phyloP scores from a whole-genome alignment of 2,113 vertebrate species.

The Guaruba guarouba region DNA sequence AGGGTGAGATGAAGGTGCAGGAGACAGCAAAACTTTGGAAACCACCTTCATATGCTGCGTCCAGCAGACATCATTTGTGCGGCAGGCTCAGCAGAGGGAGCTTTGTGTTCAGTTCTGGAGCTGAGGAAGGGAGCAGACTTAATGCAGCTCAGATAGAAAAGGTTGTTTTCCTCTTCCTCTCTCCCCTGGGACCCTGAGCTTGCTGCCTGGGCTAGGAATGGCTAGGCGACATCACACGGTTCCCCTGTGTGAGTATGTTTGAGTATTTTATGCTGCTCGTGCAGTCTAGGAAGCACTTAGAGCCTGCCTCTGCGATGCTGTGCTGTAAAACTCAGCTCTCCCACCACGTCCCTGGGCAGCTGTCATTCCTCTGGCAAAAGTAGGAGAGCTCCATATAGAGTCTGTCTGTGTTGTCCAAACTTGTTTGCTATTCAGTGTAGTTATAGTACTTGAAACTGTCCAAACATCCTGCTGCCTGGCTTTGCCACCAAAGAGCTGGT shows the following conservation, averaged over 20 bases:
- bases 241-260: neutral
- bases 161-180: neutral
- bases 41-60: fast-evolving
- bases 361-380: neutral
- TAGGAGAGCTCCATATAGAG: neutral
- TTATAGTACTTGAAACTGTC: neutral
- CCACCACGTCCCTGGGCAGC: neutral
- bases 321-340: neutral
- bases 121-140: neutral
- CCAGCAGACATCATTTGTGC: neutral
- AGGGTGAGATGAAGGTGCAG: neutral
- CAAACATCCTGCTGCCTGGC: neutral
- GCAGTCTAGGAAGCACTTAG: neutral
- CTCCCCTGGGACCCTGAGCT: neutral
- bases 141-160: neutral
- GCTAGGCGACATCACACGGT: fast-evolving
- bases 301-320: neutral
- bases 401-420: neutral
- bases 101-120: neutral
- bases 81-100: slow-evolving; percentile 36
- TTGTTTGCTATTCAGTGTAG: neutral
- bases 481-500: fast-evolving
- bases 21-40: neutral
- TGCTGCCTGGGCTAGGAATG: neutral
- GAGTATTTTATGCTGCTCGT: neutral